Evolutionary conservation across 2,113 vertebrate species (phyloP).

Genomic region (Pao palembangensis): DNA sequence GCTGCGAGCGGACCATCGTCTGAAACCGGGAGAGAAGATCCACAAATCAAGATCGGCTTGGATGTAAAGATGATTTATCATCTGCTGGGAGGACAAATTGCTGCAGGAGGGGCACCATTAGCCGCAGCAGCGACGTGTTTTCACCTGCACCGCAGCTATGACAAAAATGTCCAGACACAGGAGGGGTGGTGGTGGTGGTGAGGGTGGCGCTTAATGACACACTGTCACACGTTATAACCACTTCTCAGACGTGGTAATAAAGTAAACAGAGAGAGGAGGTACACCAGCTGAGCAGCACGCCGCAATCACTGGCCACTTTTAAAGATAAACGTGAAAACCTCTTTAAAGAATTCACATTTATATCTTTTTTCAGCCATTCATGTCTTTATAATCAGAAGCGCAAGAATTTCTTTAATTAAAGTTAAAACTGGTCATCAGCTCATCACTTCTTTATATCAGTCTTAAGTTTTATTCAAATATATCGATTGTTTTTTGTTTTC

Average conservation of each 20-base stretch:
- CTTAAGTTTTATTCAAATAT: no score
- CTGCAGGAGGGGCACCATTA: constrained; percentile 56
- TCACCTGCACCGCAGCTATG: constrained; percentile 72
- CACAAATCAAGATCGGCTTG: background rate
- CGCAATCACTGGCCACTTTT: no score
- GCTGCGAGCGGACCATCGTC: no score
- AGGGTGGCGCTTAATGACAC: constrained; percentile 21
- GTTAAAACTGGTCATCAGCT: no score
- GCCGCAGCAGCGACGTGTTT: constrained; percentile 60
- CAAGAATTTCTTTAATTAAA: background rate
- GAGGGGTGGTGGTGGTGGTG: background rate
- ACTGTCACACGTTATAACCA: constrained; percentile 1
- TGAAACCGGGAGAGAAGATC: no score
- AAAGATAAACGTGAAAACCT: no score
- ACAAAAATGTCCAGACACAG: constrained; percentile 68
- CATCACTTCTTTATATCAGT: no score
- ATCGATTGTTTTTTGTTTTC: no score
- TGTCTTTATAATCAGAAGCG: no score
- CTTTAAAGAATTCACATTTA: no score
- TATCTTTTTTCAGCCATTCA: no score
- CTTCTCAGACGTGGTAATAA: background rate
- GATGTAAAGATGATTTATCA: constrained; percentile 63
- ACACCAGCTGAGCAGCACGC: constrained; percentile 14
- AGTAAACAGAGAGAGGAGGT: constrained; percentile 34
- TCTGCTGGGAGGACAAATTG: constrained; percentile 66